Evolutionary conservation across 1,140 invertebrate species (phyloP).

Genomic region (Camponotus pennsylvanicus): DNA sequence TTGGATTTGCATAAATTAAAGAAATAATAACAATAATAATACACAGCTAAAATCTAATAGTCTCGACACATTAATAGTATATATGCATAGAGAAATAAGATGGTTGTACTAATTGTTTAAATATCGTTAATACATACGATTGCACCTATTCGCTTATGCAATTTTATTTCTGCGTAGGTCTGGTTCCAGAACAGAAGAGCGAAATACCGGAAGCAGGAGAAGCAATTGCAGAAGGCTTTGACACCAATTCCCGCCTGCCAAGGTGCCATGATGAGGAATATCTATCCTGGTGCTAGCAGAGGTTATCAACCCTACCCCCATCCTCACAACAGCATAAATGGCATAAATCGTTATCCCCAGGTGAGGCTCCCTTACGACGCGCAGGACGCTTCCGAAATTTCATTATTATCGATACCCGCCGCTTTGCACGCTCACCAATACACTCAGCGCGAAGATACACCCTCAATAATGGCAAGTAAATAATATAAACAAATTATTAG

Average conservation of each 20-base stretch:
- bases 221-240: constrained; percentile 97
- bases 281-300: constrained; percentile 94
- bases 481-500: constrained; percentile 41
- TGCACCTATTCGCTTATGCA: constrained; percentile 8
- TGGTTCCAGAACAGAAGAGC: constrained; percentile 99
- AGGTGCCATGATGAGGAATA: constrained; percentile 98
- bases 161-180: constrained; percentile 87
- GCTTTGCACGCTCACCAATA: constrained; percentile 58
- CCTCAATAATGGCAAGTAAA: constrained; percentile 47
- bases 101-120: constrained; percentile 8
- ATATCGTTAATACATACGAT: not conserved
- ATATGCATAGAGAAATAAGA: not conserved
- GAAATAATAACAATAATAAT: constrained; percentile 8
- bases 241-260: constrained; percentile 97
- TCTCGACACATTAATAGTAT: not conserved
- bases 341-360: constrained; percentile 98
- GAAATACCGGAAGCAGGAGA: constrained; percentile 99
- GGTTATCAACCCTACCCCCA: constrained; percentile 98
- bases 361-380: constrained; percentile 85
- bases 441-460: constrained; percentile 46
- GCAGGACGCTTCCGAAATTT: constrained; percentile 62
- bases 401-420: constrained; percentile 63
- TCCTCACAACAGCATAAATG: constrained; percentile 91
- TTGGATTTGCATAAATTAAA: not conserved
- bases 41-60: not conserved